Conservation (phyloP, 2,797 vertebrate genomes). For the Acipenser transmontanus region DNA sequence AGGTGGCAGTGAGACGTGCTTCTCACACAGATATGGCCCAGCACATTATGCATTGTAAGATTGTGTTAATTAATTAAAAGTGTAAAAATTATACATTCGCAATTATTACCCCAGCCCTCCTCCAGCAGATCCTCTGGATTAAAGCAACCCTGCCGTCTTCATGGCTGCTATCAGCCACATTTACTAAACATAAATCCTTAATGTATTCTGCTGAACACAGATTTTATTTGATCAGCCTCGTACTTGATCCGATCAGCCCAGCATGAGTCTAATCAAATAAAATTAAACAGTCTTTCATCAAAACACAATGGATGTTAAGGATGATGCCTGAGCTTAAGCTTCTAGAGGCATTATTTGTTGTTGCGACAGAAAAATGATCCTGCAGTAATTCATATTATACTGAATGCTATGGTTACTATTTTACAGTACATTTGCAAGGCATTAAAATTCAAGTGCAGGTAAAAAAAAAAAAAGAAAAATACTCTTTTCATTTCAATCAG, state of each 20-base stretch:
- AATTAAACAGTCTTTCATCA: not conserved
- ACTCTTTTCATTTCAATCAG: too few relatives aligned
- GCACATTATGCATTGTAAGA: not conserved
- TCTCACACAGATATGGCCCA: not conserved
- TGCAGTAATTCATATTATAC: too few relatives aligned
- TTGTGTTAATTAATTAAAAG: not conserved
- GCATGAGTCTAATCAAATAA: not conserved
- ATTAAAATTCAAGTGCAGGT: too few relatives aligned
- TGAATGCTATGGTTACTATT: too few relatives aligned
- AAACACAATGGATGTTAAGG: conserved; percentile 1
- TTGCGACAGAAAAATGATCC: too few relatives aligned
- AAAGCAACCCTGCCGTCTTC: not conserved
- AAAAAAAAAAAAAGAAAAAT: too few relatives aligned
- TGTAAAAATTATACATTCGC: not conserved
- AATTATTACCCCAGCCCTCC: conserved; percentile 1
- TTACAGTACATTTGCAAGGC: too few relatives aligned
- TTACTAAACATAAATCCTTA: not conserved
- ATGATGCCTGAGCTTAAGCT: too few relatives aligned
- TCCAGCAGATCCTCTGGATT: not conserved
- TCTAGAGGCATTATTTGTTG: too few relatives aligned
- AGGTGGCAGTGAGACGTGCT: not conserved
- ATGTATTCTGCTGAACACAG: not conserved
- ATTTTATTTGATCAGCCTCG: not conserved
- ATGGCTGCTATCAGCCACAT: not conserved
- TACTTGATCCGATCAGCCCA: conserved; percentile 1